Base-by-base conservation (phyloP, 2,797 vertebrate species). In the Bovichtus variegatus region DNA sequence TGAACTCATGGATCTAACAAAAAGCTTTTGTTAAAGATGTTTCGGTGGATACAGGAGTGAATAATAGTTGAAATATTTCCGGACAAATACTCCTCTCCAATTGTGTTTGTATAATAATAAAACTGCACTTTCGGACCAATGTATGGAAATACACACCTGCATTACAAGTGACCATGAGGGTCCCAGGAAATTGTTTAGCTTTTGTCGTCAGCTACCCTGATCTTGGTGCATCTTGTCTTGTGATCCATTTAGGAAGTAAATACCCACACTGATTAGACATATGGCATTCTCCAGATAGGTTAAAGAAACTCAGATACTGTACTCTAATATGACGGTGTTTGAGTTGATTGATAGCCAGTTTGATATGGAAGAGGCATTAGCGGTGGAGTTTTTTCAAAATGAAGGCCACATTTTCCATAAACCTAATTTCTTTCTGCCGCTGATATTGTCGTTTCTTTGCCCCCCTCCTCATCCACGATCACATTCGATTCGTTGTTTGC, bases 11-110 rank as follows among this genome's bases (percentile, higher is more conserved):
- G 21, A 50, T 12, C 25, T n/a, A 19, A 15, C 12, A 11, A 58
- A 71, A 43, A 15, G 51, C 31, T 83, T 51, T 38, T 64, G 7
- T 19, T 3, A 6, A 31, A 29, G 18, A 34, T 34, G 31, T 60
- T 43, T 10, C 6, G 51, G 12, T 18, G 3, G 11, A 23, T 19
- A 38, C 12, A 23, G 0, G n/a, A 12, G 41, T 46, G 34, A 62
- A 62, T 54, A 49, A 58, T 70, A 43, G 21, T 15, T 25, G 21
- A 40, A 72, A 36, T 53, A 23, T 44, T 58, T 50, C 44, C 19
- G 9, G 9, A 18, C 15, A 36, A 21, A 36, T 19, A 5, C 10
- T 29, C 3, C 4, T 13, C 10, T 66, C 21, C 43, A 49, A 47
- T 29, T 46, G 41, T 15, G 25, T 44, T 53, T 40, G 18, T 3